Conservation (phyloP, 2,888 invertebrate species). For the Plemyria rubiginata region DNA sequence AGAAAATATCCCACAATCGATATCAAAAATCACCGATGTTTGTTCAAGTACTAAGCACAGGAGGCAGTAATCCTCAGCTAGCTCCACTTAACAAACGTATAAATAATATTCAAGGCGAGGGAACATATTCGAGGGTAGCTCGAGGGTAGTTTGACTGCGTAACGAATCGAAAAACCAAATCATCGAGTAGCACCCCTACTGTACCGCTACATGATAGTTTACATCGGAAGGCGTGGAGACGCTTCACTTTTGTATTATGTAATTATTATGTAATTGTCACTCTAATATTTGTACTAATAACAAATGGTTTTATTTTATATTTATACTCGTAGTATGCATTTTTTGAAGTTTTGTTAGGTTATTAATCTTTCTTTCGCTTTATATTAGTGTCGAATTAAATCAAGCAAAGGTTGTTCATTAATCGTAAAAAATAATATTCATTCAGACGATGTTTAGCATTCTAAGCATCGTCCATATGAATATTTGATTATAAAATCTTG, state of each 20-base stretch:
- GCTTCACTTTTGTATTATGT: conserved; percentile 6
- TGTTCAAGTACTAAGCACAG: conserved; percentile 81
- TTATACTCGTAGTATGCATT: too few species aligned
- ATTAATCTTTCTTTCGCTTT: too few species aligned
- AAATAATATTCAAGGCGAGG: conserved; percentile 85
- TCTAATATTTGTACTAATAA: too few species aligned
- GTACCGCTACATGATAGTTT: conserved; percentile 83
- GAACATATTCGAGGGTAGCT: conserved; percentile 82
- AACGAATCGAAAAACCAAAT: conserved; percentile 86
- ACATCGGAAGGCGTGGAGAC: conserved; percentile 60
- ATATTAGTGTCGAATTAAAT: too few species aligned
- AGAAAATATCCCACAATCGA: conserved; percentile 54
- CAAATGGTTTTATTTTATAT: too few species aligned
- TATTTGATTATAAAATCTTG: too few species aligned
- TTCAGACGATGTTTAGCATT: too few species aligned
- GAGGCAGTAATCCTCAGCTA: conserved; percentile 72
- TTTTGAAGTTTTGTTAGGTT: too few species aligned
- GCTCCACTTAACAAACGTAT: conserved; percentile 85
- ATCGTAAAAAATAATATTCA: too few species aligned
- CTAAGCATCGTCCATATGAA: too few species aligned
- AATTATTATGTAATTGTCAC: too few species aligned
- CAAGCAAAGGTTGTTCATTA: neutral
- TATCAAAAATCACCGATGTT: conserved; percentile 79
- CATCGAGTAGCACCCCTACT: conserved; percentile 84
- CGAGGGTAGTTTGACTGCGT: conserved; percentile 85